phyloP scores from a whole-genome alignment of 2,888 invertebrate species.

The Branchellion lobata region DNA sequence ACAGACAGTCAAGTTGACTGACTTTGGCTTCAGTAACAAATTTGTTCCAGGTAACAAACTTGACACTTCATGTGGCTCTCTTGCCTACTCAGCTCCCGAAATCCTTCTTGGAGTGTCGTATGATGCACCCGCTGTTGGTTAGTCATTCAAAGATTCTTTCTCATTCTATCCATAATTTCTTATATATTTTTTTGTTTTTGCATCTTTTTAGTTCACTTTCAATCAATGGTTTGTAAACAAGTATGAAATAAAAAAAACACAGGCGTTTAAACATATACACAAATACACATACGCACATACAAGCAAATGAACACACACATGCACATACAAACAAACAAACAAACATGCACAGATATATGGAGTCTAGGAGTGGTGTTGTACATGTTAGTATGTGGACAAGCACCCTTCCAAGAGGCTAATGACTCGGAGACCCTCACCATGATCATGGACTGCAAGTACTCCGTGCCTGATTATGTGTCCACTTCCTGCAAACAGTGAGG shows the following conservation, averaged over 20 bases:
- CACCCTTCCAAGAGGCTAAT: conserved; percentile 98
- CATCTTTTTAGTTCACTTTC: no score
- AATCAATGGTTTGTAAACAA: no score
- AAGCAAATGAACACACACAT: not conserved
- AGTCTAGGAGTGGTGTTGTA: conserved; percentile 95
- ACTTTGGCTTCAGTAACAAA: conserved; percentile 90
- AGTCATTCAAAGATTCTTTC: conserved; percentile 57
- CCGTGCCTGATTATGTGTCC: conserved; percentile 83
- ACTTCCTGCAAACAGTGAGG: conserved; percentile 76
- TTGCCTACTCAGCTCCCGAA: conserved; percentile 98
- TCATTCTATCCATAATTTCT: not conserved
- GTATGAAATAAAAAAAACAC: no score
- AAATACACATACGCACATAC: not conserved
- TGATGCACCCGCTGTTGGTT: conserved; percentile 95
- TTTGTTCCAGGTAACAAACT: conserved; percentile 87
- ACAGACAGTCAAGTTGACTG: conserved; percentile 94
- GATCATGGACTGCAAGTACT: conserved; percentile 99
- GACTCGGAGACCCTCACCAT: conserved; percentile 98
- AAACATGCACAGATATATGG: conserved; percentile 81
- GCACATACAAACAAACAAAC: not conserved
- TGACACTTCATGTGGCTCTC: conserved; percentile 94
- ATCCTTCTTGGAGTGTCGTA: conserved; percentile 96
- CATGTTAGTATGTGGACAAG: conserved; percentile 95
- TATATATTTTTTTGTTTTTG: no score
- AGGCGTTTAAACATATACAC: not conserved